Percentiles rank a stretch among this genome's conserved stretches.
These are phyloP conservation scores for Cheirogaleus major DNA, from an alignment of 2,797 vertebrate species.

Conservation along the genomic window DNA sequence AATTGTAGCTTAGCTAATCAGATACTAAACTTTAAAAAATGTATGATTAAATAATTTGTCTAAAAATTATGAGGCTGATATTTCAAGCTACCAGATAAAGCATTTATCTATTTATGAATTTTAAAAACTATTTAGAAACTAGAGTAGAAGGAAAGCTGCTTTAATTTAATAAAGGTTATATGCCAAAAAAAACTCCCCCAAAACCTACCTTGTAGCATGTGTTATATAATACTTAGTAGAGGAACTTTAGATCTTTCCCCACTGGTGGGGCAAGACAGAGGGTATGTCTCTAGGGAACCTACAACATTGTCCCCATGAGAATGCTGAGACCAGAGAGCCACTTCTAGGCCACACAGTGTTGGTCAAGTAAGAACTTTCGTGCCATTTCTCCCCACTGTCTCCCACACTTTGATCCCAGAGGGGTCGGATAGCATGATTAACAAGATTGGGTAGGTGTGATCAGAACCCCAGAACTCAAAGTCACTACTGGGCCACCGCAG, in stretches of 20 bases:
- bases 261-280: not conserved
- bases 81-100: not conserved
- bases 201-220: rapidly evolving
- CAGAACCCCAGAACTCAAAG: not conserved
- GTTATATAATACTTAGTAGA: not conserved
- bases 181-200: not conserved
- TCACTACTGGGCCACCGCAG: not conserved
- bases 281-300: not conserved
- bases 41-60: not conserved
- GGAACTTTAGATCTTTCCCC: not conserved
- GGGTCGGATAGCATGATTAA: not conserved
- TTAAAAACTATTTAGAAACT: not conserved
- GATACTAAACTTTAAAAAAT: slow-evolving; percentile 15
- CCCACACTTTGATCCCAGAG: not conserved
- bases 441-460: not conserved
- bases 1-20: not conserved
- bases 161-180: not conserved
- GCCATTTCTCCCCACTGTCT: not conserved
- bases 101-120: not conserved
- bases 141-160: not conserved
- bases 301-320: not conserved
- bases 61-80: not conserved
- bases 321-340: not conserved
- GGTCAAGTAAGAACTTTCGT: not conserved
- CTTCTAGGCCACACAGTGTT: not conserved